phyloP scores from a whole-genome alignment of 2,888 invertebrate genomes.

The Protonemura montana region DNA sequence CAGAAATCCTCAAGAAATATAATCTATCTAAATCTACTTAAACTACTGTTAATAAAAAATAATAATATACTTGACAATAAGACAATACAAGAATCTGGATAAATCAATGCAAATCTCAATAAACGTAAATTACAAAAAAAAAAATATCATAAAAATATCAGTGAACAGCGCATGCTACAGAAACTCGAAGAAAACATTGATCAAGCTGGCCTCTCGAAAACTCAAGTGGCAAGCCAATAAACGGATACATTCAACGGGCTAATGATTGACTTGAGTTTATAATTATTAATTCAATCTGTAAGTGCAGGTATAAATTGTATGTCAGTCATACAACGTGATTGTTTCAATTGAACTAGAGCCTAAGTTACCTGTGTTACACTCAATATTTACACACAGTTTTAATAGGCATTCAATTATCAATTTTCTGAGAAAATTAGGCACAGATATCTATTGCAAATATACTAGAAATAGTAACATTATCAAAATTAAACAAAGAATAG shows the following conservation, averaged over 20 bases:
- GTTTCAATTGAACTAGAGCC: not conserved
- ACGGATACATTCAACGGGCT: not conserved
- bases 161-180: not conserved
- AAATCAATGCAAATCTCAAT: not conserved
- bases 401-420: not conserved
- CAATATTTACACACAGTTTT: not conserved
- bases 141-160: conserved; percentile 1
- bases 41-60: not conserved
- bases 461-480: not conserved
- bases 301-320: not conserved
- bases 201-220: not conserved
- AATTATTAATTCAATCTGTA: not conserved
- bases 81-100: not conserved
- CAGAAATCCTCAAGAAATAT: not conserved
- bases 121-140: conserved; percentile 8
- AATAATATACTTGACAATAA: not conserved
- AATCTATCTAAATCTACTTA: not conserved
- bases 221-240: not conserved
- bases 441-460: not conserved
- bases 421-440: not conserved
- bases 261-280: not conserved
- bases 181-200: not conserved
- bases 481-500: not conserved
- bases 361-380: not conserved
- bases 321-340: not conserved